Percentiles rank a stretch among this genome's conserved stretches.
phyloP scores from a whole-genome alignment of 2,888 invertebrate genomes.

The Sympetrum striolatum region DNA sequence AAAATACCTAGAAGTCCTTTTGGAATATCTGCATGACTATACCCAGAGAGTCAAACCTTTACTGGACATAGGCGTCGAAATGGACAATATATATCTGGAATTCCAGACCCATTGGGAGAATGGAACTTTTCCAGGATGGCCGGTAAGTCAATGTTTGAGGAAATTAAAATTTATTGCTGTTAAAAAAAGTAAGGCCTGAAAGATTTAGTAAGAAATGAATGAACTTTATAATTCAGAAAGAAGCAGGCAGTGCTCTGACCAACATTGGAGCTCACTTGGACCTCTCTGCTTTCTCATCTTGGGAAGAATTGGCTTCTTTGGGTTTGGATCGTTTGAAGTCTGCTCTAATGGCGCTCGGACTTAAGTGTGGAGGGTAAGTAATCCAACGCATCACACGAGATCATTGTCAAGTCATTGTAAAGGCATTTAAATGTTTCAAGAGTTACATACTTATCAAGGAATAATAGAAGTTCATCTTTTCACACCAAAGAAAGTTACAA shows the following conservation, averaged over 20 bases:
- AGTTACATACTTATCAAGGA: too few species aligned
- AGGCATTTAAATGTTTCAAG: too few species aligned
- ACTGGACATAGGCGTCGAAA: conserved; percentile 78
- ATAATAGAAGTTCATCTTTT: too few species aligned
- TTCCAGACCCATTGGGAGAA: conserved; percentile 88
- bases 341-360: conserved; percentile 92
- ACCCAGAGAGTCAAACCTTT: conserved; percentile 85
- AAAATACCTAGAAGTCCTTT: conserved; percentile 80
- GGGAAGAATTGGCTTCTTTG: conserved; percentile 95
- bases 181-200: background rate
- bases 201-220: background rate
- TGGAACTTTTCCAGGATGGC: conserved; percentile 94
- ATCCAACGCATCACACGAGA: too few species aligned
- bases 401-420: too few species aligned
- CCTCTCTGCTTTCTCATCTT: conserved; percentile 96
- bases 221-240: conserved; percentile 69
- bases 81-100: conserved; percentile 78
- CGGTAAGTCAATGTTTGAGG: conserved; percentile 62
- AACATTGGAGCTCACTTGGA: conserved; percentile 97
- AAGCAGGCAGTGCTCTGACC: conserved; percentile 89
- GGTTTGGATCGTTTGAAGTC: conserved; percentile 97
- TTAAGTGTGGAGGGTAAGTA: conserved; percentile 93
- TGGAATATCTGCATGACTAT: conserved; percentile 87
- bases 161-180: too few species aligned
- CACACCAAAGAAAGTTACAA: too few species aligned